Base-by-base conservation (phyloP, 2,888 invertebrate species). In the Rhorus exstirpatorius region DNA sequence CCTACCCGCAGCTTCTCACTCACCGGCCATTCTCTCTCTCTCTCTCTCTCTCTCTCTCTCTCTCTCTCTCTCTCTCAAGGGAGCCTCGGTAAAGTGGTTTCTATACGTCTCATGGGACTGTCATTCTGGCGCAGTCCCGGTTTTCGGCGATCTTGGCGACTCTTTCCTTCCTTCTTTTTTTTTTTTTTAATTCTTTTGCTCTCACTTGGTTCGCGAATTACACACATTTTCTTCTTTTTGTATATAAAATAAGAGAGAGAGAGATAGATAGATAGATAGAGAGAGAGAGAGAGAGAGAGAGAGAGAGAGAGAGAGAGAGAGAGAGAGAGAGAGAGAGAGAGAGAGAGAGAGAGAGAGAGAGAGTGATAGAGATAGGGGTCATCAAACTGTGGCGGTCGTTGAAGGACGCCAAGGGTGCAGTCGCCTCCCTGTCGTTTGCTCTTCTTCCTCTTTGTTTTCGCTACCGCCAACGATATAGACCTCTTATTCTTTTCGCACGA, bases 321-420 rank as follows among this genome's bases (percentile, higher is more conserved):
- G 53, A 10, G 35, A 19, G 53, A 49, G 19, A n/a, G 24, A n/a
- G 19, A 10, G 58, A 58, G 1, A 31, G 1, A 14, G 0, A 26
- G n/a, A 38, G 10, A 31, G 46, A n/a, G 49, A 19, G 53, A 10
- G 35, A 19, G 53, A 49, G 19, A n/a, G 24, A n/a, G 19, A 10
- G 58, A 58, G 1, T 14, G 1, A 14, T 0, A 26, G n/a, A 17
- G n/a, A 4, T 19, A 55, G 60, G 87, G 90, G 89, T 91, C 91
- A 88, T 88, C 87, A 90, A 91, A 91, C 90, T 89, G 85, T 88
- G 89, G 86, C 87, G 89, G 86, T 86, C 89, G 86, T 76, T 86
- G 91, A 91, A 91, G 89, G 91, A 88, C 90, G 90, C 83, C 87
- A 70, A 85, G 85, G 87, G 85, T 85, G 84, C 77, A 53, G 61